Evolutionary conservation across 2,113 vertebrate genomes (phyloP), one percentile per base, ranked within the genome.

Genomic region (Corapipo altera): DNA sequence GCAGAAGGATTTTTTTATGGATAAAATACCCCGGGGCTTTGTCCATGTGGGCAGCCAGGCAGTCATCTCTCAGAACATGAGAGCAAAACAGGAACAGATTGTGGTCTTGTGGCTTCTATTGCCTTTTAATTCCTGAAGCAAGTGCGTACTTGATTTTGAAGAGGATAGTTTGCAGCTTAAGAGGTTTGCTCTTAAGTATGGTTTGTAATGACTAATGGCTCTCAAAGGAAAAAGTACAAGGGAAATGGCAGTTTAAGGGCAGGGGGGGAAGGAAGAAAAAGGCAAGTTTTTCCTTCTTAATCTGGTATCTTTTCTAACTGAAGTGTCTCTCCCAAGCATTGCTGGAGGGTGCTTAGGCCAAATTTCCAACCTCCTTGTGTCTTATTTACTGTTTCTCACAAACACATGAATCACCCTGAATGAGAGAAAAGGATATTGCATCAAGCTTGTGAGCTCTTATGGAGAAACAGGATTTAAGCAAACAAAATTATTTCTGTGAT

Each of bases 41-140:
- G 43, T 46, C 32, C 13, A 7, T 21, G 37, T 0, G 0, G 39
- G 20, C 22, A 30, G n/a, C 9, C 21, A 9, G 33, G 21, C 62
- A 72, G 33, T 54, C 30, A 39, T 51, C 30, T 4, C 35, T 62
- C 55, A 8, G 22, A 77, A 74, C 1, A 1, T 73, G 28, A 16
- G 15, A 62, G 26, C 46, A 30, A 46, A 62, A 67, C 28, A 39
- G 48, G 18, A 80, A 26, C 12, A 54, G 37, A 23, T 54, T 2
- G 0, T 43, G 27, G 26, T 43, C 37, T n/a, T 61, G 24, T 52
- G 46, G 39, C 39, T 74, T 74, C 54, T 27, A 2, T 46, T 89
- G 51, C 59, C 15, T 79, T 55, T 83, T 58, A 59, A 35, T 51
- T 88, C 44, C 62, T 2, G 1, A 39, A 81, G 27, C 5, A 32